Evolutionary conservation across 2,888 invertebrate species (phyloP), one percentile per base, ranked within the genome.

Genomic region (Girardia tigrina): DNA sequence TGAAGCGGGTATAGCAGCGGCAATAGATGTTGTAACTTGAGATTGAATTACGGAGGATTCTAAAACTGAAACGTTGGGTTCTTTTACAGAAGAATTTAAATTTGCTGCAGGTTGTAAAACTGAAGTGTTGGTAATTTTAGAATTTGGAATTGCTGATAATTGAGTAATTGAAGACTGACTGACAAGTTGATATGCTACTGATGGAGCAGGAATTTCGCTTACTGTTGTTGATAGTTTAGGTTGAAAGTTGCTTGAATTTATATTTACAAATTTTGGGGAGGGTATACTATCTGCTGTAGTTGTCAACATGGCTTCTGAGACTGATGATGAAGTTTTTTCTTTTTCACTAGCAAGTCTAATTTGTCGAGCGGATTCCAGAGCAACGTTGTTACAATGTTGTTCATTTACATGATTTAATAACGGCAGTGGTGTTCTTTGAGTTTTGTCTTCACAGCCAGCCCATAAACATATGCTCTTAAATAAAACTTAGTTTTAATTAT

Each of bases 401-500:
- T 73, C 73, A 26, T 73, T 28, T 8, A 73, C 29, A 36, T 73
- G 73, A 29, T 36, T 73, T 36, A 73, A 73, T 2, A 73, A 26
- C 20, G 29, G 26, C n/a, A 73, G 23, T 14, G 73, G 73, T 20
- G 36, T 36, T 29, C 73, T 28, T 26, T 73, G 28, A 29, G 42
- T 36, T 26, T 73, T 28, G 36, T 36, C 73, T 28, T 73, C 73
- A 29, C 73, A 73, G 23, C 69, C 73, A 26, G 73, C 36, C 73
- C 73, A 73, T 29, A 29, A 29, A n/a, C 73, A 73, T 6, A 73
- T 36, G 36, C 36, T 36, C 73, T 73, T 6, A 29, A 29, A 56
- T 56, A 2, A 12, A 56, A 16, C n/a, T n/a, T n/a, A n/a, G n/a
- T n/a, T n/a, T n/a, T n/a, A n/a, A n/a, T n/a, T n/a, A n/a, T n/a